phyloP scores from a whole-genome alignment of 2,888 invertebrate genomes.

The Heliconius aoede region DNA sequence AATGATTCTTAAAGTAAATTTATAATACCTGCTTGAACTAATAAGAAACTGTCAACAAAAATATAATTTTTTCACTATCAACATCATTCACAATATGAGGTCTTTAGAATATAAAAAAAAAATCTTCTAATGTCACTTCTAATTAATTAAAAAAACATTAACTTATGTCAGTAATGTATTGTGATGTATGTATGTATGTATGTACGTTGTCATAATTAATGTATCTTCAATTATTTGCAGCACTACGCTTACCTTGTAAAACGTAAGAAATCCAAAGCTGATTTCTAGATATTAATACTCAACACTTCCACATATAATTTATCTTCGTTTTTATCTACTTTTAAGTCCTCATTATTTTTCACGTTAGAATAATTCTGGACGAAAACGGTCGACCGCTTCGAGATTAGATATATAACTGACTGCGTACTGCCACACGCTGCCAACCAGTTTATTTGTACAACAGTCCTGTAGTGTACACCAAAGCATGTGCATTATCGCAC shows the following conservation, averaged over 20 bases:
- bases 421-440: conserved; percentile 40
- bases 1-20: no score
- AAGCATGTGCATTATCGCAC: not conserved
- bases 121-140: not conserved
- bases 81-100: not conserved
- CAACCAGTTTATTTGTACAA: conserved; percentile 37
- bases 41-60: not conserved
- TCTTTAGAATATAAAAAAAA: not conserved
- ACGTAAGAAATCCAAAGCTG: conserved; percentile 2
- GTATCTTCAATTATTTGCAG: not conserved
- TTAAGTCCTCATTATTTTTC: conserved; percentile 40
- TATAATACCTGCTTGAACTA: no score
- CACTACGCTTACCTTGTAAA: conserved; percentile 29
- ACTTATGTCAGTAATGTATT: not conserved
- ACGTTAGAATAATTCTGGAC: conserved; percentile 27
- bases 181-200: no score
- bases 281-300: not conserved
- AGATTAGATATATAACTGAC: conserved; percentile 49
- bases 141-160: conserved; percentile 12
- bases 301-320: conserved; percentile 37
- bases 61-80: not conserved
- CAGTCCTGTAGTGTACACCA: conserved; percentile 30
- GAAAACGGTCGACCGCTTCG: conserved; percentile 42
- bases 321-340: conserved; percentile 22
- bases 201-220: not conserved